Base-by-base conservation (phyloP, 2,888 invertebrate genomes). In the Stenchaetothrips biformis region DNA sequence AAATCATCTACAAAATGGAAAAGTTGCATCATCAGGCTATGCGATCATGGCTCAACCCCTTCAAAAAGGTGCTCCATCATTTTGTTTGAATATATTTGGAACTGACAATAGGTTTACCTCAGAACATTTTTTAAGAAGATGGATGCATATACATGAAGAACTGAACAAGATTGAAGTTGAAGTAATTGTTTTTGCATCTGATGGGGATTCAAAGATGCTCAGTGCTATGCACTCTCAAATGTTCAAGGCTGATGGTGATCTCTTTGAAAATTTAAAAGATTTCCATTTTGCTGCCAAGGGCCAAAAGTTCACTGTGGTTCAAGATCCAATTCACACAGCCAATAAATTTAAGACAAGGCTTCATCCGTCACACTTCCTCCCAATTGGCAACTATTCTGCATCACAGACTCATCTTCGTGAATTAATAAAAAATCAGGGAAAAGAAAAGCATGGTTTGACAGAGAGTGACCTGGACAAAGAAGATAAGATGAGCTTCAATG, bases 101-200 rank as follows among this genome's bases (percentile, higher is more conserved):
- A 84, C 84, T 16, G 83, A 84, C 80, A 84, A 84, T 82, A 83
- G 81, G 81, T 84, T 84, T 81, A 82, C 80, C 48, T 79, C 67
- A 79, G 80, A 82, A n/a, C 82, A 84, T 78, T 83, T 83, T 25
- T 18, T 80, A 6, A 78, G 81, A 16, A 81, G 84, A n/a, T 84
- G 83, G 83, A 49, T 82, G 62, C 83, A 82, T 77, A 82, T 84
- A 27, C 67, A 79, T 78, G 59, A 80, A 53, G 48, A 81, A 62
- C 18, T 62, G 18, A 8, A 18, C 6, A 62, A 62, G 62, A 62
- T 62, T 62, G 62, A 18, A 16, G 59, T 84, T 79, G 80, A 47
- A 78, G 83, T 84, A 49, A 9, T 83, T 11, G 84, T 84, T 27
- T 82, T 83, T 78, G 83, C 83, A n/a, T 82, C 83, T 9, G 84